These are phyloP conservation scores for Datnioides undecimradiatus DNA, from an alignment of 2,113 vertebrate genomes.

Conservation along the genomic window DNA sequence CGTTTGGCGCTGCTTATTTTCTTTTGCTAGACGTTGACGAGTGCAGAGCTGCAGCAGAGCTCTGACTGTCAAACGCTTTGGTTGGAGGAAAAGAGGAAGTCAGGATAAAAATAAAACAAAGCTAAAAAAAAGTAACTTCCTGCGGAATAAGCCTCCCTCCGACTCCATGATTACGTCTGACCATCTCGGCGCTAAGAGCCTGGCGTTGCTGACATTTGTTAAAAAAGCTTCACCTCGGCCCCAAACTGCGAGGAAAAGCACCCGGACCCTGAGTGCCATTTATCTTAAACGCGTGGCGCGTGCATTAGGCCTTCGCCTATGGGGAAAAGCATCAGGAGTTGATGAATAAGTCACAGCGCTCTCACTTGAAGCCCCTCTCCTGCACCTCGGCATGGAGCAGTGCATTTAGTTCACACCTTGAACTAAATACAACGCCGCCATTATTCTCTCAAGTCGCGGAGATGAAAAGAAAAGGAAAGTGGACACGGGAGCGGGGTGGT, in stretches of 20 bases:
- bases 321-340: conserved; percentile 58
- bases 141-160: neutral
- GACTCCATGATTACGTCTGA: neutral
- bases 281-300: conserved; percentile 40
- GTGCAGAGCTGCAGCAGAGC: neutral
- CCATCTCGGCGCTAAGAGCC: conserved; percentile 43
- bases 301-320: conserved; percentile 53
- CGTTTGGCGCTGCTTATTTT: too few relatives aligned
- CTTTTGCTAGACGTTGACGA: too few relatives aligned
- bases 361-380: conserved; percentile 8
- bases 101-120: neutral
- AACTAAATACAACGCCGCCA: conserved; percentile 45
- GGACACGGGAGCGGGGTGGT: conserved; percentile 11
- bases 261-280: conserved; percentile 16
- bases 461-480: conserved; percentile 44
- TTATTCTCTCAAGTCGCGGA: conserved; percentile 50
- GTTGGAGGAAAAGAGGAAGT: neutral
- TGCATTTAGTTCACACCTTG: conserved; percentile 74
- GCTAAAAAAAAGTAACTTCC: neutral
- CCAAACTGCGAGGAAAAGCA: conserved; percentile 40
- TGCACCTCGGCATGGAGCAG: conserved; percentile 29
- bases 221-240: conserved; percentile 41
- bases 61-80: neutral
- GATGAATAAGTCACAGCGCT: conserved; percentile 71
- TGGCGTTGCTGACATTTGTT: conserved; percentile 13